Evolutionary conservation across 2,888 invertebrate species (phyloP), one percentile per base, ranked within the genome.

Genomic region (Chromoteleia sp.): DNA sequence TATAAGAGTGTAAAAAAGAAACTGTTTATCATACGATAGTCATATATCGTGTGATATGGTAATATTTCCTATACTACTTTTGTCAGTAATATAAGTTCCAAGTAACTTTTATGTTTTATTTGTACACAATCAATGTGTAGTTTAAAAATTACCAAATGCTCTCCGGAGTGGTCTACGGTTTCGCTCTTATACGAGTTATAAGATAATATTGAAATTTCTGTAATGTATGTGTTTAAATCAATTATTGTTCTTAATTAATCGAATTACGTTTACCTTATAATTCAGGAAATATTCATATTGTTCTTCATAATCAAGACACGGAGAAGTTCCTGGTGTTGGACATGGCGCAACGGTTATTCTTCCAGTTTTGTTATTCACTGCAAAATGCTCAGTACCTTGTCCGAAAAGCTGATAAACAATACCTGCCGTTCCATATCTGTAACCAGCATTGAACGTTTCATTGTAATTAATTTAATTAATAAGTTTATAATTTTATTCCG

Each of bases 261-360:
- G 8, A 43, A 15, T 29, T 29, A 17, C 7, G 21, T 19, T 87
- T 89, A 96, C 97, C 93, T 96, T 96, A 87, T 96, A 97, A 65
- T 96, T 96, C 65, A 98, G 92, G 88, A 96, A 96, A 91, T 97
- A 98, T 84, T 96, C 96, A 61, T 94, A 94, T 88, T 96, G 95
- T 0, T 95, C 94, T 92, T 98, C 98, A 86, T 94, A 97, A 92
- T 97, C 98, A 25, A 98, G 92, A 88, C 98, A 98, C 3, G 96
- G 95, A 10, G 93, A 92, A 1, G 89, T 90, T 0, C 96, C 95
- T 1, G 95, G 95, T 0, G 94, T 93, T 10, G 93, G 92, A 86
- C 98, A 98, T 0, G 94, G 93, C 0, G 95, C 96, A 0, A 98
- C 96, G 0, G 95, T 95, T 85, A 98, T 96, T 7, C 94, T 94